These are phyloP conservation scores for Tillus elongatus DNA, from an alignment of 2,888 invertebrate genomes.

Conservation along the genomic window DNA sequence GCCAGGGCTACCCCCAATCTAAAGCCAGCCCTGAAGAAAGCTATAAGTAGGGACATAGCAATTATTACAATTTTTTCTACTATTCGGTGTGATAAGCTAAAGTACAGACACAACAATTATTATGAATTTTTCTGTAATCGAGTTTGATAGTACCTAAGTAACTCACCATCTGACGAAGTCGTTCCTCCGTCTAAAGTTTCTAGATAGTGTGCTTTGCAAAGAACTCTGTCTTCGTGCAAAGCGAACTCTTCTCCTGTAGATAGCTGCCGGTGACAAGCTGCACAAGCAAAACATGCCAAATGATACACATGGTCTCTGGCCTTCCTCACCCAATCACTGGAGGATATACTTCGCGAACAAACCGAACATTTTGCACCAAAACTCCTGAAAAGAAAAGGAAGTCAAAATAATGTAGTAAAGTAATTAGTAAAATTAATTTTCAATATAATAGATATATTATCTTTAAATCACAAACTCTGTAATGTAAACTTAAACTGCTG, in stretches of 20 bases:
- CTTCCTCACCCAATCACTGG: slow-evolving; percentile 96
- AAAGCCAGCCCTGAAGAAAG: too few relatives aligned
- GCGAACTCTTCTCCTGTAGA: slow-evolving; percentile 97
- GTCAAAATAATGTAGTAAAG: too few relatives aligned
- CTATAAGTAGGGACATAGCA: background rate
- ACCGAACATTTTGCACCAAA: slow-evolving; percentile 96
- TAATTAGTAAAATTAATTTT: too few relatives aligned
- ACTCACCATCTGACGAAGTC: slow-evolving; percentile 77
- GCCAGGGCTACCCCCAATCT: too few relatives aligned
- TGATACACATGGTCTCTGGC: slow-evolving; percentile 94
- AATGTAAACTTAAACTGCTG: too few relatives aligned
- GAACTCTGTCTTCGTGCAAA: slow-evolving; percentile 83
- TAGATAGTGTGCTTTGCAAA: slow-evolving; percentile 96
- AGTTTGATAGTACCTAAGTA: background rate
- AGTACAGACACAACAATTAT: too few relatives aligned
- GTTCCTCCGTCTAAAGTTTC: slow-evolving; percentile 87
- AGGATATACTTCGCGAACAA: slow-evolving; percentile 85
- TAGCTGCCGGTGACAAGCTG: slow-evolving; percentile 85
- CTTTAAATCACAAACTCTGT: too few relatives aligned
- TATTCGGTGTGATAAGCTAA: too few relatives aligned
- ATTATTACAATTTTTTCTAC: too few relatives aligned
- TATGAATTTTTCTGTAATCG: slow-evolving; percentile 11
- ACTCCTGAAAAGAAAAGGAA: slow-evolving; percentile 59
- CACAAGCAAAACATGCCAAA: slow-evolving; percentile 97
- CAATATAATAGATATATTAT: too few relatives aligned